Evolutionary conservation across 2,888 invertebrate species (phyloP).

Genomic region (Lepidochrysops patricia): DNA sequence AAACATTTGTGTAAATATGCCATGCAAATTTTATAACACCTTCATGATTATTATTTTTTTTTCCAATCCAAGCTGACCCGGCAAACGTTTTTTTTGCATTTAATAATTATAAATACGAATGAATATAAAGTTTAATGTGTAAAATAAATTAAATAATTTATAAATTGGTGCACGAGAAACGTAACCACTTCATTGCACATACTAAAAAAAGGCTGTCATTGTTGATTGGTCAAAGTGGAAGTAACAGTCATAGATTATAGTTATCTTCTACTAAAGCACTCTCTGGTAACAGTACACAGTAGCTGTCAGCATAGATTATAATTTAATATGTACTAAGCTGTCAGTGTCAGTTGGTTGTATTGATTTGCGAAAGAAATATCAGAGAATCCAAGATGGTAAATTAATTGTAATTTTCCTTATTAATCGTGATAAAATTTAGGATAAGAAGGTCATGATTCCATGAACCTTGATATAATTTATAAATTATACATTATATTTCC

Average conservation of each 20-base stretch:
- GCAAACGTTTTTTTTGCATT: too few relatives aligned
- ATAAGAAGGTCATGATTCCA: not conserved
- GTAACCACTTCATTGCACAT: not conserved
- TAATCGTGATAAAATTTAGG: slow-evolving; percentile 35
- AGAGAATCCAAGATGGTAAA: slow-evolving; percentile 56
- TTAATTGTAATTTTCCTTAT: slow-evolving; percentile 38
- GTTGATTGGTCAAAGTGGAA: too few relatives aligned
- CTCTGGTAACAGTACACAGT: not conserved
- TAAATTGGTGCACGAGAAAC: too few relatives aligned
- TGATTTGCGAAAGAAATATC: slow-evolving; percentile 31
- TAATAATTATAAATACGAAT: too few relatives aligned
- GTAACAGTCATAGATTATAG: too few relatives aligned
- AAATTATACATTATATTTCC: not conserved
- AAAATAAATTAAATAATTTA: too few relatives aligned
- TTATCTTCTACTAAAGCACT: too few relatives aligned
- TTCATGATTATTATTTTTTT: not conserved
- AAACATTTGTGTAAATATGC: too few relatives aligned
- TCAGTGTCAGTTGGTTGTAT: slow-evolving; percentile 25
- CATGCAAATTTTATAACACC: too few relatives aligned
- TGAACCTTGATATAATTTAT: slow-evolving; percentile 24
- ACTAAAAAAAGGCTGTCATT: not conserved
- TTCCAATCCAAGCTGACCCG: too few relatives aligned
- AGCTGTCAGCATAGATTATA: not conserved
- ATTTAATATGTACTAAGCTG: slow-evolving; percentile 20
- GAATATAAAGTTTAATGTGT: too few relatives aligned